Conservation (phyloP, 2,888 invertebrate species). For the Catocala nupta region DNA sequence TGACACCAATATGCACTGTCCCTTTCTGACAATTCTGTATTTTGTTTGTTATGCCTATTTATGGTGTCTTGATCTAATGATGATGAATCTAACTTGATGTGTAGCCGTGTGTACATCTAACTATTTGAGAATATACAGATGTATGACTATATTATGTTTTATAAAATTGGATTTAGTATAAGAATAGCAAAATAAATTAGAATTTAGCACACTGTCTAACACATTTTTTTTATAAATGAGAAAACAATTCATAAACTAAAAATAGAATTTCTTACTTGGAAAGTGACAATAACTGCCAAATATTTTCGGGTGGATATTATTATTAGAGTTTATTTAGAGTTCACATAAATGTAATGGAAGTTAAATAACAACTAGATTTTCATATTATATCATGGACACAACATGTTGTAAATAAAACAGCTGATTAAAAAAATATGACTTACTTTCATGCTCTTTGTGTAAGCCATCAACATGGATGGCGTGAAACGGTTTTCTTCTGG, state of each 20-base stretch:
- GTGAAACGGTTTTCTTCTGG: conserved; percentile 94
- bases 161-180: not conserved
- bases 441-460: conserved; percentile 93
- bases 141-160: too few relatives aligned
- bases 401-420: not conserved
- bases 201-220: not conserved
- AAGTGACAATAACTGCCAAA: conserved; percentile 6
- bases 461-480: conserved; percentile 94
- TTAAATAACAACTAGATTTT: too few relatives aligned
- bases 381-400: too few relatives aligned
- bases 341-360: conserved; percentile 12
- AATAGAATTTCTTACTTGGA: conserved; percentile 39
- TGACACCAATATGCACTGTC: too few relatives aligned
- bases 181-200: not conserved
- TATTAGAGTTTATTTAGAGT: not conserved
- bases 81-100: too few relatives aligned
- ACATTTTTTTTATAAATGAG: not conserved
- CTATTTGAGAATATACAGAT: too few relatives aligned
- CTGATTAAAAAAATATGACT: conserved; percentile 46
- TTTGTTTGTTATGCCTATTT: too few relatives aligned
- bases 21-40: too few relatives aligned
- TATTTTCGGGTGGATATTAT: not conserved
- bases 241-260: conserved; percentile 21
- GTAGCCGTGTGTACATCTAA: too few relatives aligned
- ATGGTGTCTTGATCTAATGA: too few relatives aligned